These are phyloP conservation scores for Tricholaema leucomelas DNA, from an alignment of 2,113 vertebrate genomes.

Conservation along the genomic window DNA sequence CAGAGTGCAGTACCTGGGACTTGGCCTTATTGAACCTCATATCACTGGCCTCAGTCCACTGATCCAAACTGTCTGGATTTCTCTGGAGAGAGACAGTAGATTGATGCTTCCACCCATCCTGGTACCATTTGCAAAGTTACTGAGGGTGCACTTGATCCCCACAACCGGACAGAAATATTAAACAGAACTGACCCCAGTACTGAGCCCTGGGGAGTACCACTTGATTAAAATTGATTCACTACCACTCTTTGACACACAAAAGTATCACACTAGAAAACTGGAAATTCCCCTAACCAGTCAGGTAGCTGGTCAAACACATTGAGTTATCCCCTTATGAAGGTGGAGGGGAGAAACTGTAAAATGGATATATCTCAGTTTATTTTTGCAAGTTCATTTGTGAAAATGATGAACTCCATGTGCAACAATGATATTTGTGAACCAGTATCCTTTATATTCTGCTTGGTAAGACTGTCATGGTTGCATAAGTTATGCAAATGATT, in stretches of 20 bases:
- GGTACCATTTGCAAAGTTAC: background rate
- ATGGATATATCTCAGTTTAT: background rate
- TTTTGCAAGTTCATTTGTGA: background rate
- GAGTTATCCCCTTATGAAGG: background rate
- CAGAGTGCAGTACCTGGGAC: background rate
- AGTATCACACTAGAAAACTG: background rate
- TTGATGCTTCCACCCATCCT: background rate
- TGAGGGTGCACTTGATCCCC: no score
- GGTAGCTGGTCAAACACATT: accelerated
- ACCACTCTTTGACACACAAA: background rate
- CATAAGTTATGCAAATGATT: background rate
- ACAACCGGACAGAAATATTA: background rate
- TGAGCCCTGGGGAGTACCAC: background rate
- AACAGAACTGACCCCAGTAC: background rate
- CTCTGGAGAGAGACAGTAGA: background rate
- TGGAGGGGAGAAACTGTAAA: background rate
- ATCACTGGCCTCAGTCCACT: accelerated
- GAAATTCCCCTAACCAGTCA: background rate
- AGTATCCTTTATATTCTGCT: background rate
- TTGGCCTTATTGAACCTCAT: no score
- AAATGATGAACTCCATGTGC: background rate
- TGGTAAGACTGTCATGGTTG: background rate
- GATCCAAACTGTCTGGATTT: background rate
- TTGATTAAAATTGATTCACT: background rate
- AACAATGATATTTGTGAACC: background rate